Evolutionary conservation across 2,113 vertebrate species (phyloP).

Genomic region (Scatophagus argus): DNA sequence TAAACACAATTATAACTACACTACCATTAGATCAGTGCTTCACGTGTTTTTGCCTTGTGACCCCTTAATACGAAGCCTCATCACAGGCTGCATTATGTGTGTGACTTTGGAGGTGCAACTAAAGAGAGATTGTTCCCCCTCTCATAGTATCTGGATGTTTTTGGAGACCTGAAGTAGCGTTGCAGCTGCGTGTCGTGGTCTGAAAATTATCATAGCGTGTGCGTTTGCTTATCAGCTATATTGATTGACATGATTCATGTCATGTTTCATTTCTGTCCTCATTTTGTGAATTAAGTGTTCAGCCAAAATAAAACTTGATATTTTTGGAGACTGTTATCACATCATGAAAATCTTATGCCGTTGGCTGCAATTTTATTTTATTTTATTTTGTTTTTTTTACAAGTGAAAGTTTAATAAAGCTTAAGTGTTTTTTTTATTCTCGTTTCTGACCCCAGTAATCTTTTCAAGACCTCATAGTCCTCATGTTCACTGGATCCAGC

Average conservation of each 20-base stretch:
- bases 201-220: too few relatives aligned
- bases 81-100: neutral
- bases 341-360: too few relatives aligned
- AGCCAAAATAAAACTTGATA: too few relatives aligned
- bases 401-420: neutral
- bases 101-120: neutral
- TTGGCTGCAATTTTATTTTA: too few relatives aligned
- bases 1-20: constrained; percentile 20
- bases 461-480: neutral
- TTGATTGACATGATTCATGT: too few relatives aligned
- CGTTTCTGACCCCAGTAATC: neutral
- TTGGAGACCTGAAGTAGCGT: neutral
- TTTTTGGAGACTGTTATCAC: too few relatives aligned
- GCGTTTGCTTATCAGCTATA: too few relatives aligned
- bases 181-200: too few relatives aligned
- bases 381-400: neutral
- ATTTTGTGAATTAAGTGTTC: too few relatives aligned
- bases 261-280: too few relatives aligned
- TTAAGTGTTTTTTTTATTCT: neutral
- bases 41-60: neutral
- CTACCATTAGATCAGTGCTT: neutral
- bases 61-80: neutral
- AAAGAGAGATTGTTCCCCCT: neutral
- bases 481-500: neutral
- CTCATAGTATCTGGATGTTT: neutral